Evolutionary conservation across 2,888 invertebrate species (phyloP).

Genomic region (Osmoderma eremita): DNA sequence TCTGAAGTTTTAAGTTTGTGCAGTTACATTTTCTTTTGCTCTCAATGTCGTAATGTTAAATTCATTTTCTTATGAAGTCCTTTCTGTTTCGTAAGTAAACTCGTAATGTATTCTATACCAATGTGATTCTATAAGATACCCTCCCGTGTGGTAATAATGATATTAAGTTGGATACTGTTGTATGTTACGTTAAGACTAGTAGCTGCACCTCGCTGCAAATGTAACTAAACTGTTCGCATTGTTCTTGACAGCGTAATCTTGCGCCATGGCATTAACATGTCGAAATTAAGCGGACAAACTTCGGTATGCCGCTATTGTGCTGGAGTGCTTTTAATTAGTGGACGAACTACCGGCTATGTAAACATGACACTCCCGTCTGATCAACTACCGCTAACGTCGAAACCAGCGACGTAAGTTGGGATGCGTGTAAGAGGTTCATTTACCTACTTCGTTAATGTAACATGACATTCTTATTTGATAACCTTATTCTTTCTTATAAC

Average conservation of each 20-base stretch:
- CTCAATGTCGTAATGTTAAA: no score
- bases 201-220: neutral
- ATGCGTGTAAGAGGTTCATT: slow-evolving; percentile 6
- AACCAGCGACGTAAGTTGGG: neutral
- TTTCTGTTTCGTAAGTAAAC: no score
- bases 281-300: slow-evolving; percentile 34
- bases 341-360: slow-evolving; percentile 16
- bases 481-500: no score
- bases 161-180: neutral
- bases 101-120: no score
- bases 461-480: no score
- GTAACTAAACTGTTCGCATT: slow-evolving; percentile 25
- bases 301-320: slow-evolving; percentile 17
- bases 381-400: slow-evolving; percentile 4
- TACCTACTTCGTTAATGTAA: neutral
- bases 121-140: no score
- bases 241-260: slow-evolving; percentile 39
- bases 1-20: no score
- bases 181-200: neutral
- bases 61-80: no score
- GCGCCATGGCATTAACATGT: slow-evolving; percentile 19
- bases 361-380: slow-evolving; percentile 12
- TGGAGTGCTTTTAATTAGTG: slow-evolving; percentile 29
- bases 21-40: no score
- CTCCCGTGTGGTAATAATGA: no score